These are phyloP conservation scores for Aurelia sp. DNA, from an alignment of 30 jellyfish, hydroid and myxozoan species.

Conservation along the genomic window DNA sequence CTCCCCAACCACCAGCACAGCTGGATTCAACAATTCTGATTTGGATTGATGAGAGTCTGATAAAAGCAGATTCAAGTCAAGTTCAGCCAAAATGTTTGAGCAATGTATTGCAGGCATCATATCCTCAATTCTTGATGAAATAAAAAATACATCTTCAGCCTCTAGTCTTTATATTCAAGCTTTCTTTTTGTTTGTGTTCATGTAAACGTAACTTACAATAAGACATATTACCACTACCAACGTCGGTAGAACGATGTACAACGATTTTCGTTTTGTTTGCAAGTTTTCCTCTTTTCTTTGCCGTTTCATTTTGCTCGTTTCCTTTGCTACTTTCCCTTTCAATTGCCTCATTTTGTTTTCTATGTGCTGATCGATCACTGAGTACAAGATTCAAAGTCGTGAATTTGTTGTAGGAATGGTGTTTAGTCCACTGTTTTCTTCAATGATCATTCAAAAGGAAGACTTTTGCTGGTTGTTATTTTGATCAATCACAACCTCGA, in stretches of 20 bases:
- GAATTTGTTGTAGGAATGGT: too few species aligned
- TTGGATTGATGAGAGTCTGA: too few species aligned
- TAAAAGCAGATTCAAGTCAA: too few species aligned
- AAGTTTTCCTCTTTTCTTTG: slow-evolving; percentile 80
- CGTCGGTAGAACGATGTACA: slow-evolving; percentile 86
- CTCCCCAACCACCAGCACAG: too few species aligned
- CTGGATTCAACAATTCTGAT: too few species aligned
- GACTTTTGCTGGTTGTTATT: slow-evolving; percentile 6
- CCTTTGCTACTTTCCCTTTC: slow-evolving; percentile 95
- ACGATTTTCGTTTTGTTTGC: slow-evolving; percentile 68
- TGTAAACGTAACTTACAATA: slow-evolving; percentile 85
- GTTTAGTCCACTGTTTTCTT: too few species aligned
- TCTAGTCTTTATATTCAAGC: slow-evolving; percentile 15
- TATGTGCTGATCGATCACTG: neutral
- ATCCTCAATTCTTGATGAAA: too few species aligned
- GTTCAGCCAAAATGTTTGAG: too few species aligned
- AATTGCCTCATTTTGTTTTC: slow-evolving; percentile 91
- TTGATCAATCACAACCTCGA: too few species aligned
- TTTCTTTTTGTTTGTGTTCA: slow-evolving; percentile 74
- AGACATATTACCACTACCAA: slow-evolving; percentile 62
- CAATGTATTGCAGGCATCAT: too few species aligned
- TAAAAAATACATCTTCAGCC: neutral
- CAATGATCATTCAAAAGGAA: slow-evolving; percentile 31
- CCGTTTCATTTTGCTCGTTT: slow-evolving; percentile 91
- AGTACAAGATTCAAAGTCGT: too few species aligned